Conservation (phyloP, 2,797 vertebrate species). For the Lepilemur ruficaudatus region DNA sequence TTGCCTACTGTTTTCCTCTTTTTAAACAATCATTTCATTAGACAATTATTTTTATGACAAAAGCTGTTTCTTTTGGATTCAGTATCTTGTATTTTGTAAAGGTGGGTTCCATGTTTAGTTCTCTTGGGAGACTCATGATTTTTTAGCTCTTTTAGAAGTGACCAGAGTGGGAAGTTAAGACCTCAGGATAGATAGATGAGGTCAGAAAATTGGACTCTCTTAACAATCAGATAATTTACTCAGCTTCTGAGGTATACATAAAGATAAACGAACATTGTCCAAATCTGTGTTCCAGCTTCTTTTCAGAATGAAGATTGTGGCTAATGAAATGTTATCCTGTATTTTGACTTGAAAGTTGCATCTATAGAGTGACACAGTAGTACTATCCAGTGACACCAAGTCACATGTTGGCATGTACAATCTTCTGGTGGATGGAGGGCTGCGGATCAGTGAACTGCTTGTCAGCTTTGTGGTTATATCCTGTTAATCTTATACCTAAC, state of each 20-base stretch:
- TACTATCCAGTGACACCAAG: not conserved
- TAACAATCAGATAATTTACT: not conserved
- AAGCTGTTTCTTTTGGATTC: not conserved
- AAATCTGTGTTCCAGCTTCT: not conserved
- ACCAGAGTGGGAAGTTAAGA: not conserved
- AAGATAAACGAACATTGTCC: constrained; percentile 16
- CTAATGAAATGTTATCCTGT: not conserved
- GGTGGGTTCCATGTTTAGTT: not conserved
- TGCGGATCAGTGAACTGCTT: not conserved
- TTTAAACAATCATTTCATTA: not conserved
- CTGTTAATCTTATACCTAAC: not conserved
- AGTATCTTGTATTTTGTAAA: constrained; percentile 18
- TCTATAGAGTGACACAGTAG: not conserved
- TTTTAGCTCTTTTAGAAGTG: not conserved
- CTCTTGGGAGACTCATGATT: constrained; percentile 17
- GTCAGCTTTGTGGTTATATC: not conserved
- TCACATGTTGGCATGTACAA: not conserved
- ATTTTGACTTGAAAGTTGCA: constrained; percentile 43
- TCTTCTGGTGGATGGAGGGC: not conserved
- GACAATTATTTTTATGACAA: not conserved
- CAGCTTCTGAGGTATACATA: not conserved
- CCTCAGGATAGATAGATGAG: not conserved
- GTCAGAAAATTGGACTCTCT: not conserved
- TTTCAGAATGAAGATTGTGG: constrained; percentile 4
- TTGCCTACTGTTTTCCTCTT: not conserved